Conservation (phyloP, 1,140 invertebrate genomes). For the Pseudomyrmex gracilis region DNA sequence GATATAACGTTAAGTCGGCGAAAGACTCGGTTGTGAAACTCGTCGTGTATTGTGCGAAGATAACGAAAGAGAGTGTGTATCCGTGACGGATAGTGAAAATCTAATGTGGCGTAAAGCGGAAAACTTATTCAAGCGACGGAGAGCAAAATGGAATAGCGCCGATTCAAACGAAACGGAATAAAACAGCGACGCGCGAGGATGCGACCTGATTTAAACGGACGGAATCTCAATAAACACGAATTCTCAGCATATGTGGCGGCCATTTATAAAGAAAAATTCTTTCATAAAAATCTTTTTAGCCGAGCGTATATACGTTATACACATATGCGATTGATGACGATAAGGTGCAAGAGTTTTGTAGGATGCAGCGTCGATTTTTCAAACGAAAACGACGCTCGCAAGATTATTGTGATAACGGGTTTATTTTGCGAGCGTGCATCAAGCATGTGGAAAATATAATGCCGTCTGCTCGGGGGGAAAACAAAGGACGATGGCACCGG, state of each 20-base stretch:
- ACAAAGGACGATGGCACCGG: conserved; percentile 37
- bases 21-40: conserved; percentile 12
- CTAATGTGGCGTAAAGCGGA: conserved; percentile 10
- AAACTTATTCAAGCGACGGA: neutral
- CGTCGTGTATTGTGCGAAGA: neutral
- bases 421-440: conserved; percentile 52
- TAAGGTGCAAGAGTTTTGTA: neutral
- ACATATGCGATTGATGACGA: conserved; percentile 2
- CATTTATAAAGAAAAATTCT: neutral
- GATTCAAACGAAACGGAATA: conserved; percentile 16
- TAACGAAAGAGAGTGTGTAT: neutral
- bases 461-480: conserved; percentile 20
- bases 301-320: conserved; percentile 24
- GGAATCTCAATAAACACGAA: conserved; percentile 18
- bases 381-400: neutral
- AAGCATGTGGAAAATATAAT: conserved; percentile 54
- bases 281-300: conserved; percentile 46
- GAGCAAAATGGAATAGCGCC: neutral
- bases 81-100: conserved; percentile 8
- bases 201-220: conserved; percentile 18
- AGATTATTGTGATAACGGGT: conserved; percentile 53
- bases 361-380: conserved; percentile 41
- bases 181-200: neutral
- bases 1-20: conserved; percentile 4
- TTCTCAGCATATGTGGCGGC: neutral